Evolutionary conservation across 35 echinoderm and acorn worm species (phyloP).

Genomic region (Apostichopus californicus): DNA sequence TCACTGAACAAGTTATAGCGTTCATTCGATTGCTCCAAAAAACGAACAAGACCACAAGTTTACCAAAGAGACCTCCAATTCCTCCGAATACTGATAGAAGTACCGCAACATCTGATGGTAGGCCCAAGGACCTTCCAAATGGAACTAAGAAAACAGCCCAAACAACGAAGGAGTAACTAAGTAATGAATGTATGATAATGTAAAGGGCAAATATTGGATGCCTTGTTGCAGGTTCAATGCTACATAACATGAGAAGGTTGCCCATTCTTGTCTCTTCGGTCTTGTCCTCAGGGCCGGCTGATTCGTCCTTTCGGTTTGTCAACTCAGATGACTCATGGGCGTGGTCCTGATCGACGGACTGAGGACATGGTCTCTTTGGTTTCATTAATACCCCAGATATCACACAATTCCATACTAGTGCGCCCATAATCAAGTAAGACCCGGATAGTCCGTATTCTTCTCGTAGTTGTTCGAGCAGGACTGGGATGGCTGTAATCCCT

Average conservation of each 20-base stretch:
- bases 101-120: no score
- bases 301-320: no score
- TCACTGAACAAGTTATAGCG: no score
- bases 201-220: not conserved
- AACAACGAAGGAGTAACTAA: no score
- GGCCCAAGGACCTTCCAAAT: not conserved
- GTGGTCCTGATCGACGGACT: not conserved
- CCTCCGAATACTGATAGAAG: not conserved
- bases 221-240: not conserved
- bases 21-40: no score
- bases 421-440: not conserved
- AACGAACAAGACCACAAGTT: no score
- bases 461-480: no score
- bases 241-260: no score
- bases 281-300: no score
- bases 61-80: not conserved
- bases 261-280: no score
- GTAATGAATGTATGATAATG: no score
- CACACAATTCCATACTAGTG: not conserved
- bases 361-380: not conserved
- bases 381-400: conserved; percentile 6
- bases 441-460: not conserved
- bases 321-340: not conserved
- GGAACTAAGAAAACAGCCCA: not conserved
- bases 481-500: no score